Base-by-base conservation (phyloP, 2,113 vertebrate species). In the Archilochus colubris region DNA sequence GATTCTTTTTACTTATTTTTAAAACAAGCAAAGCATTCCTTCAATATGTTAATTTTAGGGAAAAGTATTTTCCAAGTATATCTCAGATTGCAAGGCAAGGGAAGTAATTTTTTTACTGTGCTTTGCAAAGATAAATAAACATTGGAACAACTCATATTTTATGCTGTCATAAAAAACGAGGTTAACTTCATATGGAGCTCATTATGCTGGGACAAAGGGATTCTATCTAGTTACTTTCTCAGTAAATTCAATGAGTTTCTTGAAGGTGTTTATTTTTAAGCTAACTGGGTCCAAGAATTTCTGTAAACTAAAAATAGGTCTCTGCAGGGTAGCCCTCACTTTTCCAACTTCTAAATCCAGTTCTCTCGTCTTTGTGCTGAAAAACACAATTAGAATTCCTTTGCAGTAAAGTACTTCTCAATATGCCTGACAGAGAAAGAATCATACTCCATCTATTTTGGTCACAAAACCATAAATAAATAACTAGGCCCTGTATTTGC, bases 381-480 rank as follows among this genome's bases (percentile, higher is more conserved):
- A 92, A 84, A 54, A 69, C 51, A 76, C 25, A 77, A 77, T 85
- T 75, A 82, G 63, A 89, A 77, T 88, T 93, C 78, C 14, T 89
- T 16, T 48, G 51, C 23, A 40, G 46, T 91, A 84, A 79, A 75
- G 76, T n/a, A 28, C 22, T 91, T 82, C 62, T 94, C 36, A 64
- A 22, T 63, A 79, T 76, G 70, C 40, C 51, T 77, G 31, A 50
- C 14, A n/a, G 79, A 79, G 13, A n/a, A 82, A 79, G 13, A 84
- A 74, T 86, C 46, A 82, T 10, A 15, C 21, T 5, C 22, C 57
- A 53, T 89, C 59, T 85, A 89, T 85, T 89, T 92, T 20, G 77
- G 59, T 86, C 82, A 82, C 43, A 76, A 92, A 91, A 70, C 1
- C 51, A 96, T 94, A 93, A 93, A 95, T 89, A 94, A 93, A 27